Evolutionary conservation across 2,888 invertebrate species (phyloP), one percentile per base, ranked within the genome.

Genomic region (Beris morrisii): DNA sequence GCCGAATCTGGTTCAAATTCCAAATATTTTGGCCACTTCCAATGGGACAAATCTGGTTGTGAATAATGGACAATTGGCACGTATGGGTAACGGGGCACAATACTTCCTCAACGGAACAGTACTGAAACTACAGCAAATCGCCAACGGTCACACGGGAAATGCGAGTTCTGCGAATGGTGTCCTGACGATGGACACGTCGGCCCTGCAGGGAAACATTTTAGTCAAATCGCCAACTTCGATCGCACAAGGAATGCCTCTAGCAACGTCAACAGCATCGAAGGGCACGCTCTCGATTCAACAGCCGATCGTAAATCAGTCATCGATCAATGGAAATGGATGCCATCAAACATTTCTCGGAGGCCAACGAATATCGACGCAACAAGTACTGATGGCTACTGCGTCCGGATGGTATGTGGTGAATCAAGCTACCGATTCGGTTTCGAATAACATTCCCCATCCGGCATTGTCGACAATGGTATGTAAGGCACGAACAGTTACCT

Each of bases 1-100:
- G 77, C 86, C 86, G 72, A 87, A 86, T 79, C 80, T 87, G 68
- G 85, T 87, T 71, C 86, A 86, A 80, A 82, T 87, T 79, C 87
- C 86, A 66, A 86, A 85, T 74, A 75, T 86, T 66, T 82, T 86
- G 79, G 81, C 86, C 5, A 83, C 85, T 74, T 83, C 85, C 74
- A 83, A 84, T 77, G 78, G 78, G 28, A 84, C 84, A 55, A 85
- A 85, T 76, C 84, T 80, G 73, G 73, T 71, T 59, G 67, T 71
- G 59, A 72, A 50, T 73, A 70, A 70, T 55, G 68, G 70, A 5
- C 69, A 69, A 30, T 38, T 69, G 22, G 48, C 69, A 9, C 44
- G 66, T 15, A 55, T 67, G 28, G 64, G 61, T 3, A 68, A 68
- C 43, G 66, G 64, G 22, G 77, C 78, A 0, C 80, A 80, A 67